Evolutionary conservation across 2,797 vertebrate genomes (phyloP), one percentile per base, ranked within the genome.

Genomic region (Dromococcyx pavoninus): DNA sequence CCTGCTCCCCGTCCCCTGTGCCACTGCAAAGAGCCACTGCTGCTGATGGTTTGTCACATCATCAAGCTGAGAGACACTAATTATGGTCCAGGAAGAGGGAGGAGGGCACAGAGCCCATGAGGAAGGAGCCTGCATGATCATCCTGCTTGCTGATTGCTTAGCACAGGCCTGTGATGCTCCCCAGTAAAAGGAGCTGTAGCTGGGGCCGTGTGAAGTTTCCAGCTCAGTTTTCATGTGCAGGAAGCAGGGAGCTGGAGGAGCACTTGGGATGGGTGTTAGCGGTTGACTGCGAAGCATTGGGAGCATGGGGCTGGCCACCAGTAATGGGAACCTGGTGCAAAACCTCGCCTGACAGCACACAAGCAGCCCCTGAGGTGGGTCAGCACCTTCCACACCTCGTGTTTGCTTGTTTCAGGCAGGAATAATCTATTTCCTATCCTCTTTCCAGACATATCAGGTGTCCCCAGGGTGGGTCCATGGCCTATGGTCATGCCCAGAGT

Each of bases 261-360:
- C n/a, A 43, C 1, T 1, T 48, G 50, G 35, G 35, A 33, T 22
- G 25, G 56, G 92, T 56, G 73, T 95, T 96, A 90, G 71, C 56
- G 0, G 37, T 73, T 41, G 27, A 4, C 54, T 86, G 94, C 0
- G 12, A 95, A 94, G 60, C 2, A 2, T 2, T 0, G 41, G n/a
- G 21, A 87, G 57, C 1, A 0, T 4, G 5, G 25, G 35, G 62
- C 17, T 0, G 0, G 60, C 4, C 23, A 13, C 22, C 22, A n/a
- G 62, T 37, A 69, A 13, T 0, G 13, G 37, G 33, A 75, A 61
- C 1, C 1, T 0, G 1, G 11, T 37, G 44, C 46, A 39, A 66
- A 82, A 69, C 7, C 17, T 1, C 4, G 7, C 23, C 48, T 51
- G 1, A 3, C 28, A 56, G 51, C 48, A 44, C 17, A n/a, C 22